A percentile compares a stretch with the other conserved stretches of the same genome.
Conservation (phyloP, 2,113 vertebrate genomes). For the Nannobrachium achirus region DNA sequence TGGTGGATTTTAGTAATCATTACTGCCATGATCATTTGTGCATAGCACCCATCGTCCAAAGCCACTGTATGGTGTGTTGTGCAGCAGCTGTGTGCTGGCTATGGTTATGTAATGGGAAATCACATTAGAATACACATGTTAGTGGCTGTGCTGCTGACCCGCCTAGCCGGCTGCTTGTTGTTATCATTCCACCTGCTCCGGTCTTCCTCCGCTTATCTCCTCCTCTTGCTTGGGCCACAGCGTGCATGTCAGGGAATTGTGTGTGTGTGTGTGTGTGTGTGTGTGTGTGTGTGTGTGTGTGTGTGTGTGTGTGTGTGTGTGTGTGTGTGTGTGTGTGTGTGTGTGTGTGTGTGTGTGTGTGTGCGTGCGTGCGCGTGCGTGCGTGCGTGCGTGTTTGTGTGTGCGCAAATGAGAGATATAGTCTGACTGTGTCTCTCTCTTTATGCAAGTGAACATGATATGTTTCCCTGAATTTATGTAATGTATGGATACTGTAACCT, state of each 20-base stretch:
- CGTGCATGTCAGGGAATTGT: slow-evolving; percentile 5
- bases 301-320: background rate
- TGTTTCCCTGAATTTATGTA: too few species aligned
- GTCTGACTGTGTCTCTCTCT: too few species aligned
- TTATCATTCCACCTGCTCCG: slow-evolving; percentile 57
- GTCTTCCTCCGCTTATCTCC: slow-evolving; percentile 11
- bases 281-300: background rate
- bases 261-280: background rate
- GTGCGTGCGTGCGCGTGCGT: background rate
- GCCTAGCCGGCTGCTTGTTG: slow-evolving; percentile 38
- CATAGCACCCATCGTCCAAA: slow-evolving; percentile 19
- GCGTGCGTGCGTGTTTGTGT: slow-evolving; percentile 22
- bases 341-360: background rate
- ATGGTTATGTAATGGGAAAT: slow-evolving; percentile 71
- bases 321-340: background rate
- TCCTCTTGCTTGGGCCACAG: background rate
- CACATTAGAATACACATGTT: slow-evolving; percentile 60
- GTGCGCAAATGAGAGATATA: slow-evolving; percentile 8
- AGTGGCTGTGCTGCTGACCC: slow-evolving; percentile 29
- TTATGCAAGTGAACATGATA: too few species aligned
- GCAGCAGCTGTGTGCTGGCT: slow-evolving; percentile 49
- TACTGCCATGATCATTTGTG: background rate
- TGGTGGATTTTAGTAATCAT: slow-evolving; percentile 5
- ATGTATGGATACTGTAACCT: too few species aligned
- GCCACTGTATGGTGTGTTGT: slow-evolving; percentile 27